Evolutionary conservation across 2,797 vertebrate genomes (phyloP).

Genomic region (Denticeps clupeoides): DNA sequence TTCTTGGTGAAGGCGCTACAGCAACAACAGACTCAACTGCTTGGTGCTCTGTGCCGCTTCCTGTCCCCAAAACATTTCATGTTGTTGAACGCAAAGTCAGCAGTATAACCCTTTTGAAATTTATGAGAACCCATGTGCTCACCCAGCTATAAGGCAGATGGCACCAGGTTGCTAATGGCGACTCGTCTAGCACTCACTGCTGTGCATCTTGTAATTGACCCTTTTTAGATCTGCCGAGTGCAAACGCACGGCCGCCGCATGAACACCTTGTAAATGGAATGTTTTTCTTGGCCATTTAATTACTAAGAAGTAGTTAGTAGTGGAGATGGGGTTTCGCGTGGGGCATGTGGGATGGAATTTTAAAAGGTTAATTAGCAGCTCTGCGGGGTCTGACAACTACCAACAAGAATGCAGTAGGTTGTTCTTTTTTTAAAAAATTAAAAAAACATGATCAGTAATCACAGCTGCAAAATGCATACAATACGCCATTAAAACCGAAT

Average conservation of each 20-base stretch:
- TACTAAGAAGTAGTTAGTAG: conserved; percentile 28
- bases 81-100: conserved; percentile 32
- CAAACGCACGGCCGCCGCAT: conserved; percentile 26
- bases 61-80: conserved; percentile 33
- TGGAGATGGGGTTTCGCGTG: conserved; percentile 11
- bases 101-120: conserved; percentile 31
- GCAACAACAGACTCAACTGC: too few species aligned
- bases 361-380: too few species aligned
- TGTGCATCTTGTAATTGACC: conserved; percentile 47
- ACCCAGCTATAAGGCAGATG: conserved; percentile 44
- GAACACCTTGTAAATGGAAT: conserved; percentile 30
- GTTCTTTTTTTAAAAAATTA: too few species aligned
- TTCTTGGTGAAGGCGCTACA: too few species aligned
- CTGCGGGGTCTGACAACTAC: too few species aligned
- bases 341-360: conserved; percentile 9
- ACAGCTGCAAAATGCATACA: too few species aligned
- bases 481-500: too few species aligned
- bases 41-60: conserved; percentile 23
- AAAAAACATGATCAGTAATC: too few species aligned
- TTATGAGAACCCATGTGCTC: conserved; percentile 31
- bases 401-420: too few species aligned
- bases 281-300: conserved; percentile 45
- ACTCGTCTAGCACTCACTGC: conserved; percentile 39
- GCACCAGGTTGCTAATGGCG: conserved; percentile 43
- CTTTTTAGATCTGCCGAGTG: conserved; percentile 36